phyloP scores from a whole-genome alignment of 2,888 invertebrate species.

The Dyspetes luteomarginatus region DNA sequence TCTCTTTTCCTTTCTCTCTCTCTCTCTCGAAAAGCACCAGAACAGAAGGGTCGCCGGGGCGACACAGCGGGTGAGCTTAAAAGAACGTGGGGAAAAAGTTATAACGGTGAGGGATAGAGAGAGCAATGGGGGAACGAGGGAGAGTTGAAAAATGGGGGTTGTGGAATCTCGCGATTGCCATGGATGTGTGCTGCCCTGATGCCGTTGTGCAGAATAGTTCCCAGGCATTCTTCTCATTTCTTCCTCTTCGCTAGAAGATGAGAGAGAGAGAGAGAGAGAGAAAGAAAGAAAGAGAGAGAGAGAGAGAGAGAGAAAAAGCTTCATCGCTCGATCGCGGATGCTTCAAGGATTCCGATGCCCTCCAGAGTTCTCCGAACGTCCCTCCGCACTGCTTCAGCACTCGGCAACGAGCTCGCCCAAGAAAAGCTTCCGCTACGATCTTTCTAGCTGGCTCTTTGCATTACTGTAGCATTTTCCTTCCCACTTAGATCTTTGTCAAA shows the following conservation, averaged over 20 bases:
- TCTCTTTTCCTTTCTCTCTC: neutral
- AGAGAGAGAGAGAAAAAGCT: conserved; percentile 5
- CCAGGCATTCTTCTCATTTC: conserved; percentile 44
- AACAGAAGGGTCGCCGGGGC: neutral
- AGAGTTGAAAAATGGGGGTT: conserved; percentile 61
- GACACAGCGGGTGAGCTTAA: conserved; percentile 47
- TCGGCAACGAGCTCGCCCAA: neutral
- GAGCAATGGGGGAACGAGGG: conserved; percentile 46
- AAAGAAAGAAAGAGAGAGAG: conserved; percentile 1
- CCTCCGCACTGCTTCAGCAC: neutral
- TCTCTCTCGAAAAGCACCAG: conserved; percentile 22
- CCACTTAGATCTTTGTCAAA: too few relatives aligned
- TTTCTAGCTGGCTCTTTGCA: neutral
- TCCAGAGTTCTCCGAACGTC: conserved; percentile 21
- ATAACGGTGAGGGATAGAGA: conserved; percentile 15
- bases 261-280: neutral
- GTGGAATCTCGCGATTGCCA: conserved; percentile 65
- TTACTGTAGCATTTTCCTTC: too few relatives aligned
- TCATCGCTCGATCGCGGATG: conserved; percentile 28
- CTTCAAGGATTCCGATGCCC: conserved; percentile 46
- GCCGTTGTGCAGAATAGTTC: conserved; percentile 42
- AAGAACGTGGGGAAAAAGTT: conserved; percentile 35
- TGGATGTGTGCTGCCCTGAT: conserved; percentile 30
- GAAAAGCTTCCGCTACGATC: conserved; percentile 46
- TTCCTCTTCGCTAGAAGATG: conserved; percentile 25